These are phyloP conservation scores for Nemotelus nigrinus DNA, from an alignment of 2,888 invertebrate genomes.

Conservation along the genomic window DNA sequence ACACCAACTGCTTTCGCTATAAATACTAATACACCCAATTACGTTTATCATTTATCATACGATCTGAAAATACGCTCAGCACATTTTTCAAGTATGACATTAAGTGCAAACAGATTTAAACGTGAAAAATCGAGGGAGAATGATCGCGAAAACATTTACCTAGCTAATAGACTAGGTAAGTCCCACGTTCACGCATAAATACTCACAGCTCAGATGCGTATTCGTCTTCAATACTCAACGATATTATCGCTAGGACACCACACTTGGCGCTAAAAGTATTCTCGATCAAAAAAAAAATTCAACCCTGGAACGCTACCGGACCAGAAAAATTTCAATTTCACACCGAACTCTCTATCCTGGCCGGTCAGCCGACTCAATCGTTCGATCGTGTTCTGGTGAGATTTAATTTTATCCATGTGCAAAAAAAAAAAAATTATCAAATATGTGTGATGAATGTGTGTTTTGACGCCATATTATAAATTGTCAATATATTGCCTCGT, in stretches of 20 bases:
- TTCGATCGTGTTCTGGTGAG: not conserved
- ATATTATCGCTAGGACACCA: constrained; percentile 23
- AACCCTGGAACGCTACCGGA: constrained; percentile 9
- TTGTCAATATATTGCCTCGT: constrained; percentile 40
- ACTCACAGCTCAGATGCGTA: not conserved
- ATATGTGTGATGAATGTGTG: constrained; percentile 47
- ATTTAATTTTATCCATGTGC: constrained; percentile 30
- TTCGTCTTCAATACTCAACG: constrained; percentile 3
- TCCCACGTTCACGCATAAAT: constrained; percentile 3
- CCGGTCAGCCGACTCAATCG: not conserved
- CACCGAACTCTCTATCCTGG: no score
- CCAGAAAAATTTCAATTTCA: not conserved
- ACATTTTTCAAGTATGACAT: constrained; percentile 13
- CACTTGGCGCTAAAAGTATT: not conserved
- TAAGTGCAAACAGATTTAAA: constrained; percentile 6
- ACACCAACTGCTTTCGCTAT: no score
- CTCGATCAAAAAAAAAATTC: not conserved
- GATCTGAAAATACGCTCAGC: no score
- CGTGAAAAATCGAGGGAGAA: not conserved
- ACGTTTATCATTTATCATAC: no score
- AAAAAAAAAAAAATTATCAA: constrained; percentile 33
- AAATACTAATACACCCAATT: no score
- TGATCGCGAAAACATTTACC: not conserved
- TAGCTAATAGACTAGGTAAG: not conserved
- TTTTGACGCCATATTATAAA: constrained; percentile 41